A percentile compares a stretch with the other conserved stretches of the same genome.
Conservation (phyloP, 2,888 invertebrate genomes). For the Pecten maximus region DNA sequence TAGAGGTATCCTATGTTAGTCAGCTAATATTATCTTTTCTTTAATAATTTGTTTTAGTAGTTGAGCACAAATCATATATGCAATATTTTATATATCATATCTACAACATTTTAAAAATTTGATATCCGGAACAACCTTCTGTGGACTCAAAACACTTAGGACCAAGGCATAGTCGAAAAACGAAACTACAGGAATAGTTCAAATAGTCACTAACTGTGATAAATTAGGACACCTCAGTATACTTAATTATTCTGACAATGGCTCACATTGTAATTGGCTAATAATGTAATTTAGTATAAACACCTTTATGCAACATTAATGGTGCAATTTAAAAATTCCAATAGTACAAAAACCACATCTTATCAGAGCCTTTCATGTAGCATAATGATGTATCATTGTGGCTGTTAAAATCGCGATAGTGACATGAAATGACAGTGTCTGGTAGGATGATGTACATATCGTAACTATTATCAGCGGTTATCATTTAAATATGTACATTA, state of each 20-base stretch:
- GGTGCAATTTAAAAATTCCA: background rate
- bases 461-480: background rate
- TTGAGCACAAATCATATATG: no score
- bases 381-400: background rate
- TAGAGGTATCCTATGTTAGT: no score
- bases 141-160: no score
- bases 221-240: no score
- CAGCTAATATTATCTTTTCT: no score
- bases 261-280: background rate
- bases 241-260: background rate
- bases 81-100: no score
- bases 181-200: no score
- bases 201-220: no score
- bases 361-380: background rate
- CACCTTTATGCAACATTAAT: background rate
- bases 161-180: no score
- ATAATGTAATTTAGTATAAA: background rate
- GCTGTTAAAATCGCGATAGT: background rate
- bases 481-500: background rate
- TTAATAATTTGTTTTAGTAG: no score
- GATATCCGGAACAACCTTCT: no score
- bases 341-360: background rate
- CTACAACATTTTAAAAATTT: no score
- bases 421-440: background rate
- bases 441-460: background rate